phyloP scores from a whole-genome alignment of 2,797 vertebrate genomes.

The Enteromius trimaculatus region DNA sequence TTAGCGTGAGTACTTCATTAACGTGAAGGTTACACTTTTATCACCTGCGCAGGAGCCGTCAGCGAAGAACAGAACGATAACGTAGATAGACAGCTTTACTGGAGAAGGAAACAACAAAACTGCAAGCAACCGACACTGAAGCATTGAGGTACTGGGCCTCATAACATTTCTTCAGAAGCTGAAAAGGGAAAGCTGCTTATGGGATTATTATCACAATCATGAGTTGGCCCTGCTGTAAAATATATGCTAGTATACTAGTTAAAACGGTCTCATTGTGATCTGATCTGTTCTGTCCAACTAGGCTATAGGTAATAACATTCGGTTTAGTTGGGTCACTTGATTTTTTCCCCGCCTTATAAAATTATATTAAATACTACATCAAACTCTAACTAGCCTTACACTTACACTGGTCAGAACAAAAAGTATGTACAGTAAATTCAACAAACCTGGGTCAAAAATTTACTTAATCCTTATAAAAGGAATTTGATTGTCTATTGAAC shows the following conservation, averaged over 20 bases:
- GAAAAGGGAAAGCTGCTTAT: neutral
- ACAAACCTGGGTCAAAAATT: neutral
- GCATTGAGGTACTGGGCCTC: slow-evolving; percentile 34
- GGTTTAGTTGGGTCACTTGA: neutral
- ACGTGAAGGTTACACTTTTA: slow-evolving; percentile 75
- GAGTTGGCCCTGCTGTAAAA: neutral
- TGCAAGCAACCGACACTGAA: slow-evolving; percentile 9
- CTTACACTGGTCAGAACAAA: neutral
- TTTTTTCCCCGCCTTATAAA: neutral
- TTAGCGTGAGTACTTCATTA: slow-evolving; percentile 70
- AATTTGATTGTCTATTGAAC: neutral
- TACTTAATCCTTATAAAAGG: neutral
- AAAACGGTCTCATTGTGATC: neutral
- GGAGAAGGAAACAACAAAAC: slow-evolving; percentile 46
- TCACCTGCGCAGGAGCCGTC: slow-evolving; percentile 70
- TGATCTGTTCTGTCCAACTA: no score
- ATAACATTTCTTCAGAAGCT: slow-evolving; percentile 31
- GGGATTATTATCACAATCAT: neutral
- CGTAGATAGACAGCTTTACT: slow-evolving; percentile 39
- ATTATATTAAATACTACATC: neutral
- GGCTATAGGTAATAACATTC: neutral
- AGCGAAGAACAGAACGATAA: slow-evolving; percentile 43
- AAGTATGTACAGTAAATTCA: neutral
- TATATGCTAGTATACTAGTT: neutral
- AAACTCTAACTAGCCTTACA: neutral